phyloP scores from a whole-genome alignment of 2,113 vertebrate species.

The Chelonoidis abingdonii region DNA sequence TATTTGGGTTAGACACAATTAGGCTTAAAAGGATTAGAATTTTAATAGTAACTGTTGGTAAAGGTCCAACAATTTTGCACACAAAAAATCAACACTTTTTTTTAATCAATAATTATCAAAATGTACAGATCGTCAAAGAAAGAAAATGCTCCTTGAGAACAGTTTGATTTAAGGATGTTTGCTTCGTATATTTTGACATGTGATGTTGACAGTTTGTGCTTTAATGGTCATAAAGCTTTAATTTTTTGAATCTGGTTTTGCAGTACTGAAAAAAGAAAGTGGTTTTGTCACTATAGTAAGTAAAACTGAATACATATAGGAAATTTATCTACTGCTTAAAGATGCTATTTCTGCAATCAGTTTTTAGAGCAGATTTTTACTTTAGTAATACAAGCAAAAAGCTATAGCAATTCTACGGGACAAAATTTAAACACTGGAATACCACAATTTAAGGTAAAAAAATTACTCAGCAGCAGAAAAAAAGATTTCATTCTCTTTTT shows the following conservation, averaged over 20 bases:
- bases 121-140: background rate
- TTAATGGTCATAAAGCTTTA: background rate
- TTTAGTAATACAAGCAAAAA: background rate
- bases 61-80: background rate
- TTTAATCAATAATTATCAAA: background rate
- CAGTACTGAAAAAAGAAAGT: background rate
- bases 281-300: background rate
- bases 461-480: background rate
- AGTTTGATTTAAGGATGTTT: background rate
- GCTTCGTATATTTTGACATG: background rate
- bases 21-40: background rate
- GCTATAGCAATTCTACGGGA: background rate
- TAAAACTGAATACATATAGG: background rate
- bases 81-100: background rate
- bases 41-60: background rate
- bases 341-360: background rate
- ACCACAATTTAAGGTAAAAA: background rate
- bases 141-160: background rate
- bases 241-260: background rate
- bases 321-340: background rate
- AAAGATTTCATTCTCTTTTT: background rate
- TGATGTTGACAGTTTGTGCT: background rate
- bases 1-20: background rate
- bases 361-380: background rate
- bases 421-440: background rate